These are phyloP conservation scores for Drosophila quadrilineata DNA, from an alignment of 1,140 invertebrate genomes.

Conservation along the genomic window DNA sequence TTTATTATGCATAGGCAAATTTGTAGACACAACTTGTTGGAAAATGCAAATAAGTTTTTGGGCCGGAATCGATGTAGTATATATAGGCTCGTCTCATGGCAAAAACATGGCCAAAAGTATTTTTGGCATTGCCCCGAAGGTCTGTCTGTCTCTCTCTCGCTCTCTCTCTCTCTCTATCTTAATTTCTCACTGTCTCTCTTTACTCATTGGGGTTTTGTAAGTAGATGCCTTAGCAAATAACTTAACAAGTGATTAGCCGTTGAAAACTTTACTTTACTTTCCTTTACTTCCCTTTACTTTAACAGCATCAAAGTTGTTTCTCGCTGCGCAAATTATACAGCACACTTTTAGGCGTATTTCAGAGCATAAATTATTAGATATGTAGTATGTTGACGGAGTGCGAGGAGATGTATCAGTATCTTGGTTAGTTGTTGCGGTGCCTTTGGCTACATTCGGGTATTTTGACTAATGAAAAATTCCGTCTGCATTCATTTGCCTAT, in stretches of 20 bases:
- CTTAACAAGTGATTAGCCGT: constrained; percentile 63
- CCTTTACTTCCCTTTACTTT: no score
- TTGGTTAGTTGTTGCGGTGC: constrained; percentile 4
- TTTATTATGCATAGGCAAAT: constrained; percentile 39
- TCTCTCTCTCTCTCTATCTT: no score
- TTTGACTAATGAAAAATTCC: constrained; percentile 28
- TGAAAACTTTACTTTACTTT: constrained; percentile 51
- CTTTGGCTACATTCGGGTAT: background rate
- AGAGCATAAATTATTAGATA: constrained; percentile 54
- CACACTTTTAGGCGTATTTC: constrained; percentile 34
- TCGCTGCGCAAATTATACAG: constrained; percentile 21
- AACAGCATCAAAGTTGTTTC: constrained; percentile 35
- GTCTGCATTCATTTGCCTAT: constrained; percentile 34
- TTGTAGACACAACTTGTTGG: constrained; percentile 20
- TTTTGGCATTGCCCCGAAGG: constrained; percentile 18
- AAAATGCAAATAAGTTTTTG: constrained; percentile 33
- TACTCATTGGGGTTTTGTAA: background rate
- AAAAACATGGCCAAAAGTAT: constrained; percentile 22
- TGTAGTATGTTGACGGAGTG: constrained; percentile 12
- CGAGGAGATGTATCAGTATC: no score
- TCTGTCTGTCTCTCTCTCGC: background rate
- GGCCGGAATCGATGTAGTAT: constrained; percentile 30
- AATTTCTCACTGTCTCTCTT: background rate
- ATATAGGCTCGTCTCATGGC: background rate
- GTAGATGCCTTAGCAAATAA: constrained; percentile 46